Base-by-base conservation (phyloP, 2,888 invertebrate species). In the Nycteola revayana region DNA sequence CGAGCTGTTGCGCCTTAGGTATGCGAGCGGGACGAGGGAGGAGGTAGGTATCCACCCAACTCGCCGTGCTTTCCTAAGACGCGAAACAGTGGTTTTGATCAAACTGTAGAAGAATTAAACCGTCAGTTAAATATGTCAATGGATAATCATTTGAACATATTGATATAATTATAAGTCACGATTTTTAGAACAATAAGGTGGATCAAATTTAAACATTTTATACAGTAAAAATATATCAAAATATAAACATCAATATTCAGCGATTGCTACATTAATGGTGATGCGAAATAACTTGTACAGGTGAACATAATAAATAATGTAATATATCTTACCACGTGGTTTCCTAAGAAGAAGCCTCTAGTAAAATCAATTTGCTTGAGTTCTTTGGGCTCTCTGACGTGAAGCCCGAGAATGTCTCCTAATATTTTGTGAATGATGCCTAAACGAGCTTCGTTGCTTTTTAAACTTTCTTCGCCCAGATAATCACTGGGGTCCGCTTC, bases 391-490 rank as follows among this genome's bases (percentile, higher is more conserved):
- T 81, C 75, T 7, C 75, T 77, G 28, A 93, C 92, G 53, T 93
- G 92, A 9, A 95, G 85, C 0, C 91, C 92, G 7, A 96, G 82
- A 49, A 95, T 93, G 10, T 92, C 91, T 0, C 90, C 90, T 3
- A 96, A 80, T 7, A 96, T 90, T 75, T 96, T 95, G 31, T 91
- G 90, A 31, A 96, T 90, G 45, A 96, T 95, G 65, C 94, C 95
- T 11, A 95, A 71, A 2, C 96, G 91, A n/a, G 93, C 93, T 29
- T 89, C 81, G 64, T 95, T 92, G 64, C 81, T 82, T 29, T 70
- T 74, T 1, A 66, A 45, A 1, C 86, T 87, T 50, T 89, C 85
- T 6, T 85, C 85, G 9, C 77, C 81, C 22, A 89, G 59, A 42
- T 89, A 89, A 32, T 88, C 89, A 27, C 77, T 74, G 0, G 95